These are phyloP conservation scores for Drosophila lacertosa DNA, from an alignment of 1,140 invertebrate genomes.

Conservation along the genomic window DNA sequence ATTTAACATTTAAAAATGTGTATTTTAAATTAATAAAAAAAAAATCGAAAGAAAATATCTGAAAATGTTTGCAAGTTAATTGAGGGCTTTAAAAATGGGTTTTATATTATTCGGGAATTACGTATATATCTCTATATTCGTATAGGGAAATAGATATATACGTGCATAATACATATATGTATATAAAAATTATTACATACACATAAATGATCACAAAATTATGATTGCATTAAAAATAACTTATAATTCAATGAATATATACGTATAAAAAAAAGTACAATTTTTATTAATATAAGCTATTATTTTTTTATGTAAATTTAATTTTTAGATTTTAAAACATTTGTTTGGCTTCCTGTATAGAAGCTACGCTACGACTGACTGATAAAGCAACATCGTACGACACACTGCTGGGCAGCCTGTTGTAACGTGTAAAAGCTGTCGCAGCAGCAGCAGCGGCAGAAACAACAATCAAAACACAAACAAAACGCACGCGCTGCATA, in stretches of 20 bases:
- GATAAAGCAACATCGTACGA: neutral
- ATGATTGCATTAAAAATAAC: no score
- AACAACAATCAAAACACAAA: constrained; percentile 19
- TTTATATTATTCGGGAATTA: no score
- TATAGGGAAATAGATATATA: no score
- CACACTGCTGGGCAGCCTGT: neutral
- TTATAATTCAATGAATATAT: no score
- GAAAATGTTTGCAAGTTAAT: constrained; percentile 15
- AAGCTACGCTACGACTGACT: constrained; percentile 3
- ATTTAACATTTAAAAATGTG: constrained; percentile 56
- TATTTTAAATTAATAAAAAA: constrained; percentile 63
- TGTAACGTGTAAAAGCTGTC: constrained; percentile 23
- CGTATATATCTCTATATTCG: no score
- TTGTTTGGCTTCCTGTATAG: neutral
- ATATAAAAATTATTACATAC: no score
- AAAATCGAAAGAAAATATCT: constrained; percentile 51
- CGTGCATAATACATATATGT: no score
- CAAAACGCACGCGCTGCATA: constrained; percentile 8
- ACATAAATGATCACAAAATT: no score
- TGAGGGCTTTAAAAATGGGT: neutral
- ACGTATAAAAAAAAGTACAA: no score
- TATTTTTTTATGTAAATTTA: no score
- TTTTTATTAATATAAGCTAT: no score
- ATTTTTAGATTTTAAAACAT: neutral
- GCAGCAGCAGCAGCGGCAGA: neutral